Conservation (phyloP, 2,888 invertebrate genomes). For the Neuroscelio doddi region DNA sequence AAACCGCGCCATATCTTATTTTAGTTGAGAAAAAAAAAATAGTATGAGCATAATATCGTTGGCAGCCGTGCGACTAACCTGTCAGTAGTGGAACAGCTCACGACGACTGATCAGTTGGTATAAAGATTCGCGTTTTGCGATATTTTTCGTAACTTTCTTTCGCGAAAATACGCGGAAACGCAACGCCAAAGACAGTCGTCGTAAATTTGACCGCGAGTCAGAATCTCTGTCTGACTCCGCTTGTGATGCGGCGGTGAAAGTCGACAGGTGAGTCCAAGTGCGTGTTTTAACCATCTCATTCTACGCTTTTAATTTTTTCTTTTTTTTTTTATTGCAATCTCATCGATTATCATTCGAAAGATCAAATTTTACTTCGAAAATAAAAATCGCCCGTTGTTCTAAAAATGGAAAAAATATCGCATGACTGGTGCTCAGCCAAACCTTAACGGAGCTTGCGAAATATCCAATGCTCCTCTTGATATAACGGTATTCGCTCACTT, state of each 20-base stretch:
- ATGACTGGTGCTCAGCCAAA: background rate
- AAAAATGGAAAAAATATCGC: background rate
- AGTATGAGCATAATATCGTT: constrained; percentile 14
- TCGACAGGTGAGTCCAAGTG: constrained; percentile 51
- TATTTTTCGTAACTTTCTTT: background rate
- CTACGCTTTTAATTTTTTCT: background rate
- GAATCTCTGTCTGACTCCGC: constrained; percentile 46
- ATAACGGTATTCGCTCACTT: constrained; percentile 38
- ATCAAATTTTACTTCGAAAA: background rate
- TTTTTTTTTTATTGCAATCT: background rate
- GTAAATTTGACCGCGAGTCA: constrained; percentile 27
- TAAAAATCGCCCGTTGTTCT: too few relatives aligned
- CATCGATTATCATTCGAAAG: background rate
- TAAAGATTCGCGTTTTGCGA: background rate
- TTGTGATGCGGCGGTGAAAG: constrained; percentile 67
- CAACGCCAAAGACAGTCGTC: constrained; percentile 20
- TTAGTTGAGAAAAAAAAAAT: too few relatives aligned
- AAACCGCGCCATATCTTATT: too few relatives aligned
- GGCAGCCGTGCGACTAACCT: constrained; percentile 47
- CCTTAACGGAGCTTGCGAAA: background rate
- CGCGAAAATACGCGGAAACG: background rate
- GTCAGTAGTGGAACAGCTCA: constrained; percentile 26
- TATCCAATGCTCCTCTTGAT: constrained; percentile 26
- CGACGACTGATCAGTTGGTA: background rate
- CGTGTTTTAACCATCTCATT: background rate